These are phyloP conservation scores for Tyrophagus putrescentiae DNA, from an alignment of 1,140 invertebrate genomes.

Conservation along the genomic window DNA sequence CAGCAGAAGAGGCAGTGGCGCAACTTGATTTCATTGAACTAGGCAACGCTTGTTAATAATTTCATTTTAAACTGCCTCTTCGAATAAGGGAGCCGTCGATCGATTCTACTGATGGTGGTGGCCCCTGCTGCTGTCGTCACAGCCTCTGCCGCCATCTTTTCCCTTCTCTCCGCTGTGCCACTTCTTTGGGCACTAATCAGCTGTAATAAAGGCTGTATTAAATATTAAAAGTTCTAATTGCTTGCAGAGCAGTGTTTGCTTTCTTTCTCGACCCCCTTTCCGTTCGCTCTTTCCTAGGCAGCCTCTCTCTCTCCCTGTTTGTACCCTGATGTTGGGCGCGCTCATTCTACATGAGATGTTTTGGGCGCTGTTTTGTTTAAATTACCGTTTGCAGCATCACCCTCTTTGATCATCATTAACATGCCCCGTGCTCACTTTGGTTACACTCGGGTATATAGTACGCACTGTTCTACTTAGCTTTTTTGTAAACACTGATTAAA, in stretches of 20 bases:
- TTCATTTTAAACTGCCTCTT: constrained; percentile 8
- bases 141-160: background rate
- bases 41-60: constrained; percentile 8
- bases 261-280: too few species aligned
- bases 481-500: too few species aligned
- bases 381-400: background rate
- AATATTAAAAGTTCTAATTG: constrained; percentile 15
- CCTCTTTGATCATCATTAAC: constrained; percentile 11
- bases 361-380: constrained; percentile 11
- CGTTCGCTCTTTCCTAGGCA: background rate
- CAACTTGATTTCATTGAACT: background rate
- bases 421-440: too few species aligned
- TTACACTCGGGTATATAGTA: too few species aligned
- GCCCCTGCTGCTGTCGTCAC: background rate
- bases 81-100: constrained; percentile 3
- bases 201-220: too few species aligned
- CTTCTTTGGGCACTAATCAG: constrained; percentile 8
- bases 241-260: too few species aligned
- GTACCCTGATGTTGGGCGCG: background rate
- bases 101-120: background rate
- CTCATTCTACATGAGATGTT: too few species aligned
- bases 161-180: background rate
- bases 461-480: too few species aligned
- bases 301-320: background rate
- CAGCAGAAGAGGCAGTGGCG: too few species aligned